These are phyloP conservation scores for Melanophora roralis DNA, from an alignment of 2,888 invertebrate species.

Conservation along the genomic window DNA sequence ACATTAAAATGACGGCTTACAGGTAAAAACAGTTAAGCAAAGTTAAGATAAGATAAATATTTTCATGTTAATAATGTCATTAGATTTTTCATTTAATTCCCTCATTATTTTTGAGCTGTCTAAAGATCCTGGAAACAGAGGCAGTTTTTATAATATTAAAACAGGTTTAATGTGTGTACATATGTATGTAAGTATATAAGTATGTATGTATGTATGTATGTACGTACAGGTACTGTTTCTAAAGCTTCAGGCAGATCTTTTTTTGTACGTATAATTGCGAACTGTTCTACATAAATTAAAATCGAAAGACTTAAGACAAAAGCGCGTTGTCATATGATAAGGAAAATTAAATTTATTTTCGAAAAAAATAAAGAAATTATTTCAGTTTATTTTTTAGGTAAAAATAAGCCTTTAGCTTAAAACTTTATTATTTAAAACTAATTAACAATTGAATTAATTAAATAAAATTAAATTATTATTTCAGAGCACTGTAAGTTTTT, in stretches of 20 bases:
- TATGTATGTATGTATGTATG: no score
- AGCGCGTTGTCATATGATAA: background rate
- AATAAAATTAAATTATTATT: no score
- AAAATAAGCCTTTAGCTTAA: no score
- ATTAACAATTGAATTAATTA: no score
- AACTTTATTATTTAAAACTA: no score
- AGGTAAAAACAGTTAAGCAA: constrained; percentile 7
- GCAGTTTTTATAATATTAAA: background rate
- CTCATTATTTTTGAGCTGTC: constrained; percentile 21
- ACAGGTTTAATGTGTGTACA: background rate
- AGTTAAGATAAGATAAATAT: constrained; percentile 19
- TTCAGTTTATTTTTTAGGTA: no score
- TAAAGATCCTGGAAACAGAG: constrained; percentile 19
- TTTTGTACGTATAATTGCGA: background rate
- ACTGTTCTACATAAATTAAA: background rate
- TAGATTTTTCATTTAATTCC: constrained; percentile 29
- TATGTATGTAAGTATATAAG: no score
- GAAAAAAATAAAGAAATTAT: no score
- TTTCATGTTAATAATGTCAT: constrained; percentile 35
- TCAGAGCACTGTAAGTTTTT: no score
- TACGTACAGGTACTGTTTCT: no score
- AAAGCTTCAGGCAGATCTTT: no score
- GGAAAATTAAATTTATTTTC: background rate
- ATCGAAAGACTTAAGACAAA: constrained; percentile 16
- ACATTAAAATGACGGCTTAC: background rate